Evolutionary conservation across 2,888 invertebrate species (phyloP).

Genomic region (Coleophora flavipennella): DNA sequence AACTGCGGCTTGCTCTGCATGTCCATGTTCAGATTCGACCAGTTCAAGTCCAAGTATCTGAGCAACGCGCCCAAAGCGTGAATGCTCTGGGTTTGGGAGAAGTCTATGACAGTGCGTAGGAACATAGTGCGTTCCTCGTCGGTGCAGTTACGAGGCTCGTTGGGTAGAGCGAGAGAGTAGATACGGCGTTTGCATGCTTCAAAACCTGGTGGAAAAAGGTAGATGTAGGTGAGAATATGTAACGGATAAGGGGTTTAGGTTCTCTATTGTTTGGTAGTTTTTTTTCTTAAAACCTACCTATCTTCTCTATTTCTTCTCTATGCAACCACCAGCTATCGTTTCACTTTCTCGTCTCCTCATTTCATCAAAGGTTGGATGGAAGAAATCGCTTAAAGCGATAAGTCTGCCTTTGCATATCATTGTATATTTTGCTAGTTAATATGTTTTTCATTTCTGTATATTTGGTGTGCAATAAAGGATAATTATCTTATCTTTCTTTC

Average conservation of each 20-base stretch:
- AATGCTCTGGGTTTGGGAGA: constrained; percentile 74
- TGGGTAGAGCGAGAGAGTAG: constrained; percentile 63
- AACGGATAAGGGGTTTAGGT: not conserved
- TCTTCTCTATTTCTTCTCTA: too few species aligned
- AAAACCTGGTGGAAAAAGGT: constrained; percentile 41
- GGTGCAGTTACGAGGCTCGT: constrained; percentile 63
- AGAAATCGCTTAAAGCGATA: too few species aligned
- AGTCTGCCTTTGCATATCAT: too few species aligned
- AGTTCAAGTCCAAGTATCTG: constrained; percentile 78
- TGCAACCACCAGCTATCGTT: too few species aligned
- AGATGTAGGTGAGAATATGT: not conserved
- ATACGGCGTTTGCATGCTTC: constrained; percentile 73
- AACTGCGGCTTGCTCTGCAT: constrained; percentile 62
- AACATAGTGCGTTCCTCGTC: constrained; percentile 71
- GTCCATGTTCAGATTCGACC: constrained; percentile 66
- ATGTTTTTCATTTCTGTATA: too few species aligned
- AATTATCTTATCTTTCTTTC: too few species aligned
- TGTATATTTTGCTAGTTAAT: too few species aligned
- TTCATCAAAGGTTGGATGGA: too few species aligned
- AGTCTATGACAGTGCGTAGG: constrained; percentile 76
- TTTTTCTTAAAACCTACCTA: too few species aligned
- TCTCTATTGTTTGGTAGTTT: too few species aligned
- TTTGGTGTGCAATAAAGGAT: too few species aligned
- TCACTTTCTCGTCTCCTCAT: too few species aligned
- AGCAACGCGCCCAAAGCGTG: constrained; percentile 82